Percentiles rank a stretch among this genome's conserved stretches.
Evolutionary conservation across 2,113 vertebrate species (phyloP).

Genomic region (Quiscalus mexicanus): DNA sequence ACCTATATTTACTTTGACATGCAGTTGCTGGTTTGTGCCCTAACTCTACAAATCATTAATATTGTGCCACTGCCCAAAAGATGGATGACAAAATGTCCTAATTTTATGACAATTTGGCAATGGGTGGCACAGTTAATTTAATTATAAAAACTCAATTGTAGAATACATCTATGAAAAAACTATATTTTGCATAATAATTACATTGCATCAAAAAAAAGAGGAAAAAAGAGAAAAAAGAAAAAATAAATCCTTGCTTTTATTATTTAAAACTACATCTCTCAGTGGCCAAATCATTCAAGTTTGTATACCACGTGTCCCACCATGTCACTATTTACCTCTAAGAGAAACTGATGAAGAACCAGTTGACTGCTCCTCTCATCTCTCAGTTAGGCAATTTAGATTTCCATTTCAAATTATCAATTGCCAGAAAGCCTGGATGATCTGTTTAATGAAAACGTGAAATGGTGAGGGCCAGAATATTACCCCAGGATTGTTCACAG

Average conservation of each 20-base stretch:
- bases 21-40: not conserved
- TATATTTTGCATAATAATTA: not conserved
- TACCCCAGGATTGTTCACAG: conserved; percentile 36
- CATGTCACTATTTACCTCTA: not conserved
- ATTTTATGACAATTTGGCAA: not conserved
- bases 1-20: conserved; percentile 33
- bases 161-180: not conserved
- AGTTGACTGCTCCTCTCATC: not conserved
- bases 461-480: not conserved
- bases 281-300: not conserved
- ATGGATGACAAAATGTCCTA: not conserved
- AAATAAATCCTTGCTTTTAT: not conserved
- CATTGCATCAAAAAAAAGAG: not conserved
- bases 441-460: conserved; percentile 19
- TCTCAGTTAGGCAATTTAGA: not conserved
- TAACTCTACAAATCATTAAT: not conserved
- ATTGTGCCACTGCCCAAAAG: not conserved
- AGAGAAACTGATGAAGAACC: not conserved
- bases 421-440: conserved; percentile 41
- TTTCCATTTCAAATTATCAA: conserved; percentile 27
- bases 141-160: not conserved
- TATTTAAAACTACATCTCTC: not conserved
- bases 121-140: not conserved
- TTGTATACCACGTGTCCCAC: not conserved
- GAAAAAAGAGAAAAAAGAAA: not conserved